Evolutionary conservation across 2,113 vertebrate species (phyloP), one percentile per base, ranked within the genome.

Genomic region (Lycaon pictus): DNA sequence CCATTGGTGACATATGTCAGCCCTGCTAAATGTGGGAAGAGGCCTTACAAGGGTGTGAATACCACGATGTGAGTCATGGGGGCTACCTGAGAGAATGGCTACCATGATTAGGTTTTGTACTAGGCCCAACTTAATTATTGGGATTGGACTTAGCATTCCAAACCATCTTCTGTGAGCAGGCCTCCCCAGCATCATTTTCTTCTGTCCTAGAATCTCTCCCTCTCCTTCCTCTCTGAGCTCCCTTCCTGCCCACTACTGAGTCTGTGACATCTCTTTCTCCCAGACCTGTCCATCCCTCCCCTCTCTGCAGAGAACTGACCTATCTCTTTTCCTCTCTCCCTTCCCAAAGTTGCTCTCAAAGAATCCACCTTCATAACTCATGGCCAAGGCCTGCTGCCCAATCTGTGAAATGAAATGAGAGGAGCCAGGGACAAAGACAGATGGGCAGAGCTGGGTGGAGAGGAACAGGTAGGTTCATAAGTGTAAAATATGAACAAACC

Each of bases 401-500:
- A 83, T 83, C 63, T 35, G 15, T 17, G 72, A 76, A 89, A 89
- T 71, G 85, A 94, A 95, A 93, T 82, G 89, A 96, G 77, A 85
- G 69, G 37, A 87, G 16, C 74, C 10, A 15, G 69, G 37, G 96
- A 97, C 98, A 97, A 95, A 95, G 97, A 98, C 71, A 88, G 92
- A 97, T 97, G 83, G 88, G 87, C 65, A 88, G 84, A 58, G 29
- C 81, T 0, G 2, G 80, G 83, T 11, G 0, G 96, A 80, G 92
- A 96, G 84, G 69, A 90, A 69, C 63, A 88, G 96, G 80, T 87
- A 96, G 97, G 93, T 96, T 97, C 93, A 77, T 96, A 95, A 97
- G 96, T 92, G 43, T 97, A 72, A 98, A 95, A 97, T 97, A 98
- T 98, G 89, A 93, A 96, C 96, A 97, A 92, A 97, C 87, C 97